phyloP scores from a whole-genome alignment of 2,888 invertebrate genomes.

The Pristionchus maxplancki region DNA sequence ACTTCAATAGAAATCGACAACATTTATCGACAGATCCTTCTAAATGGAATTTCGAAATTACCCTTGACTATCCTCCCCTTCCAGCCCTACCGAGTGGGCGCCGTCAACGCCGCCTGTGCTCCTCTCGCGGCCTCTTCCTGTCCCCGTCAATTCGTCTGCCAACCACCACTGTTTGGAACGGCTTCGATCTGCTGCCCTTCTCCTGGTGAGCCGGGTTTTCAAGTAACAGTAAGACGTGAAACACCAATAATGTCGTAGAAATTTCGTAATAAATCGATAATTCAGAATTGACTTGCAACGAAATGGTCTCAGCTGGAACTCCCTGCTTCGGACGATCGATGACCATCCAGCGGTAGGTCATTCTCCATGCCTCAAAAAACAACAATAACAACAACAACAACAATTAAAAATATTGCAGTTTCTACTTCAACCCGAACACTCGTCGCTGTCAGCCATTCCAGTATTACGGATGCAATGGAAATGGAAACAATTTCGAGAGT shows the following conservation, averaged over 20 bases:
- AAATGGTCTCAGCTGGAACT: constrained; percentile 74
- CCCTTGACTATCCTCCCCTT: no score
- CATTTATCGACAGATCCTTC: no score
- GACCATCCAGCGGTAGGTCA: constrained; percentile 70
- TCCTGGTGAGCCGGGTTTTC: no score
- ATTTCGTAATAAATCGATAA: no score
- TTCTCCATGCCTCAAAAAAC: background rate
- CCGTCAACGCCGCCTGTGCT: constrained; percentile 72
- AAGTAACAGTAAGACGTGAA: no score
- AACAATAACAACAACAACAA: no score
- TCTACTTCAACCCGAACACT: constrained; percentile 62
- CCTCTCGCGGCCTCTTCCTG: constrained; percentile 67
- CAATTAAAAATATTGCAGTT: constrained; percentile 16
- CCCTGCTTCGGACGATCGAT: constrained; percentile 73
- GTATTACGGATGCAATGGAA: constrained; percentile 75
- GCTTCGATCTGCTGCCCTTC: constrained; percentile 74
- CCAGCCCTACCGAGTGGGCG: constrained; percentile 70
- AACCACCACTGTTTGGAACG: constrained; percentile 72
- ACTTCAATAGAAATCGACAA: no score
- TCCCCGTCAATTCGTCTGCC: constrained; percentile 71
- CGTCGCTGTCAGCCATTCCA: constrained; percentile 76
- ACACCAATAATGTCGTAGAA: background rate
- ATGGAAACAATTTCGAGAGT: constrained; percentile 73
- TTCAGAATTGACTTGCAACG: constrained; percentile 68
- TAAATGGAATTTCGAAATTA: no score